These are phyloP conservation scores for Liopterus haemorrhoidalis DNA, from an alignment of 2,888 invertebrate genomes.

Conservation along the genomic window DNA sequence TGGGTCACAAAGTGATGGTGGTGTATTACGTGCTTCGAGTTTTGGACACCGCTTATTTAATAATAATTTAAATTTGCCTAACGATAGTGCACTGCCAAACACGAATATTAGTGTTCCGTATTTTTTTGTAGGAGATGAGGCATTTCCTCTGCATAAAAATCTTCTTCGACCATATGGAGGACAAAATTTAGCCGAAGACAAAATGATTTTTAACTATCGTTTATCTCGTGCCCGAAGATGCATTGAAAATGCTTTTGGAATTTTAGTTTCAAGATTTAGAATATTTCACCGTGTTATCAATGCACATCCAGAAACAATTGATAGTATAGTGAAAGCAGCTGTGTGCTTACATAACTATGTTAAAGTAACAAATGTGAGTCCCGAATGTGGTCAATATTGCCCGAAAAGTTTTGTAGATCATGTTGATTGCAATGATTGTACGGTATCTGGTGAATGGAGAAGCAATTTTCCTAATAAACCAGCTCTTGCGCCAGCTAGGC, in stretches of 20 bases:
- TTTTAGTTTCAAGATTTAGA: slow-evolving; percentile 28
- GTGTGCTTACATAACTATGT: slow-evolving; percentile 2
- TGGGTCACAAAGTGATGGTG: slow-evolving; percentile 37
- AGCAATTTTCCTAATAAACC: not conserved
- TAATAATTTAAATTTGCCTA: slow-evolving; percentile 29
- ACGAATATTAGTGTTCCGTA: slow-evolving; percentile 30
- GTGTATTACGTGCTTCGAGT: slow-evolving; percentile 28
- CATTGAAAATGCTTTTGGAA: slow-evolving; percentile 30
- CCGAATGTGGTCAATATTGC: slow-evolving; percentile 3
- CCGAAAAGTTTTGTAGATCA: not conserved
- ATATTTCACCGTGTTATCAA: slow-evolving; percentile 14
- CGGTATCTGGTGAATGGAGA: slow-evolving; percentile 3
- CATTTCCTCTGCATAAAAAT: slow-evolving; percentile 31
- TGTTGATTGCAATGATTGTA: not conserved
- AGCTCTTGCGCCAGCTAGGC: not conserved
- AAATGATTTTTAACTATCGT: slow-evolving; percentile 30
- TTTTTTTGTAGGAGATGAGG: slow-evolving; percentile 36
- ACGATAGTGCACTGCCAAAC: slow-evolving; percentile 29
- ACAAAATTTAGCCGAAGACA: slow-evolving; percentile 28
- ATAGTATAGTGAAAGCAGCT: not conserved
- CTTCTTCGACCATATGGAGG: slow-evolving; percentile 28
- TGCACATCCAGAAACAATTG: not conserved
- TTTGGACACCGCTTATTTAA: slow-evolving; percentile 26
- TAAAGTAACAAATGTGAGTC: not conserved
- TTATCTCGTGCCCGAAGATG: slow-evolving; percentile 25